A percentile compares a stretch with the other conserved stretches of the same genome.
Conservation (phyloP, 1,140 invertebrate species). For the Yoshiicerus persimilis region DNA sequence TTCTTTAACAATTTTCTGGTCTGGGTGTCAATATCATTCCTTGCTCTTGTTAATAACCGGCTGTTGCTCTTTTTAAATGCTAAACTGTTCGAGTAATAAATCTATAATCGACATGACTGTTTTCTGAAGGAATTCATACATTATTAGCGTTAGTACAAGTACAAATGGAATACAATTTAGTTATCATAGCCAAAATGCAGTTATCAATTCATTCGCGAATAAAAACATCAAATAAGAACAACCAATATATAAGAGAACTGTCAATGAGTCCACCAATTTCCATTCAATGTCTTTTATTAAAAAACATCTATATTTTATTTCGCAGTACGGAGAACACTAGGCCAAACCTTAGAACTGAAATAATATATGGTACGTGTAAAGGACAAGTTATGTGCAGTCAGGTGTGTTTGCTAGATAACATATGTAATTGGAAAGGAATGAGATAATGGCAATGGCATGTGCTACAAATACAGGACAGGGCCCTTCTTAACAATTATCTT, state of each 20-base stretch:
- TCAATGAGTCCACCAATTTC: not conserved
- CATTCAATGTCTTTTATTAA: not conserved
- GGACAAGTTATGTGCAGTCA: not conserved
- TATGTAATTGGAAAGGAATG: not conserved
- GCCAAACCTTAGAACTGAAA: not conserved
- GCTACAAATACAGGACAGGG: slow-evolving; percentile 5
- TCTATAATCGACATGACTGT: not conserved
- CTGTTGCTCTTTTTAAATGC: not conserved
- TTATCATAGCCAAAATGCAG: not conserved
- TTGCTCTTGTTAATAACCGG: not conserved
- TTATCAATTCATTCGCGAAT: not conserved
- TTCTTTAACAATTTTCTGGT: not conserved
- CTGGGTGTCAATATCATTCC: not conserved
- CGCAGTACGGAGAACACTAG: not conserved
- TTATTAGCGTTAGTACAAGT: not conserved
- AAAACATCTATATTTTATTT: not conserved
- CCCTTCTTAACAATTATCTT: slow-evolving; percentile 20
- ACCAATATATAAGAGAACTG: not conserved
- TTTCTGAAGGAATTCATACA: not conserved
- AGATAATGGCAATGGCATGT: not conserved
- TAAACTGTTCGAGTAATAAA: not conserved
- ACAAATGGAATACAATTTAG: not conserved
- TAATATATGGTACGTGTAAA: not conserved
- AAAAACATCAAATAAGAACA: not conserved
- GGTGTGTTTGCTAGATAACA: not conserved